These are phyloP conservation scores for Pampus argenteus DNA, from an alignment of 2,797 vertebrate species.

Conservation along the genomic window DNA sequence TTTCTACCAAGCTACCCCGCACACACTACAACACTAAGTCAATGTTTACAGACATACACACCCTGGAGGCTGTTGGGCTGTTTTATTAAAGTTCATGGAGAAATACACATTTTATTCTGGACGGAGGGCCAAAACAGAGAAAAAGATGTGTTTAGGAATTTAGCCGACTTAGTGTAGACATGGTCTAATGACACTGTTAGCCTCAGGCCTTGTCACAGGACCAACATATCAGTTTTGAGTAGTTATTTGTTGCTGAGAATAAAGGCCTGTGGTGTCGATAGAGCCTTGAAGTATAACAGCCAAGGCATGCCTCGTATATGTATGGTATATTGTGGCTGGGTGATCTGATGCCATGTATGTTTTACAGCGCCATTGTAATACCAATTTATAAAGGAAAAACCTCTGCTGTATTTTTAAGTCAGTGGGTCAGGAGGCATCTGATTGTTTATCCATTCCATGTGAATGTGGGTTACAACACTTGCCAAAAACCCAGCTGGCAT, in stretches of 20 bases:
- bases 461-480: constrained; percentile 24
- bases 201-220: background rate
- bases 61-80: no score
- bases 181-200: background rate
- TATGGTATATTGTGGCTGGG: background rate
- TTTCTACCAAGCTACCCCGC: no score
- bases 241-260: background rate
- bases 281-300: constrained; percentile 12
- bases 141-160: no score
- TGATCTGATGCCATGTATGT: constrained; percentile 8
- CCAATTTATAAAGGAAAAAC: constrained; percentile 1
- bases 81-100: no score
- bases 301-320: background rate
- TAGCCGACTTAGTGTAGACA: background rate
- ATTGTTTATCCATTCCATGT: constrained; percentile 19
- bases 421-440: constrained; percentile 10
- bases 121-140: no score
- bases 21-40: no score
- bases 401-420: constrained; percentile 18
- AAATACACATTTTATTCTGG: no score
- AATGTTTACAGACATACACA: no score
- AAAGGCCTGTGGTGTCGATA: background rate
- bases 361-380: constrained; percentile 17
- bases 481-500: constrained; percentile 23
- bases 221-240: background rate